phyloP scores from a whole-genome alignment of 64 coral and sea anemone species.

The Montipora efflorescens region DNA sequence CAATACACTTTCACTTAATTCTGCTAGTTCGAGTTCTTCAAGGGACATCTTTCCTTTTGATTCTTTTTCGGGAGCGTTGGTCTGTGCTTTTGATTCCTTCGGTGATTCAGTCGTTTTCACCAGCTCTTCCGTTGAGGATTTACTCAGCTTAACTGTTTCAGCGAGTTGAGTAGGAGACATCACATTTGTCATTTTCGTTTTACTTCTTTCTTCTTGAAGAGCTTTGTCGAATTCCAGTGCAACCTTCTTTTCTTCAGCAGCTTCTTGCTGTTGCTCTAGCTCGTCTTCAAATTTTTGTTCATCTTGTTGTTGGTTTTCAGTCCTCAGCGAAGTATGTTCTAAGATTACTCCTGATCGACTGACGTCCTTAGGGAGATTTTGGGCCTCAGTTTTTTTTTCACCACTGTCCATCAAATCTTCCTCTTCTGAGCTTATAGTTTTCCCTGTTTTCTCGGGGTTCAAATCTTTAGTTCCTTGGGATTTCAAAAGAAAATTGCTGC shows the following conservation, averaged over 20 bases:
- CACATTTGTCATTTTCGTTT: not conserved
- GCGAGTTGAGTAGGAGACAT: not conserved
- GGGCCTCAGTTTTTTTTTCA: not conserved
- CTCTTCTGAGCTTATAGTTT: not conserved
- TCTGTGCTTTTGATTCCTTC: not conserved
- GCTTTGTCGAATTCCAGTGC: slow-evolving; percentile 29
- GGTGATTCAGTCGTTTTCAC: not conserved
- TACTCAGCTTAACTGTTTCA: not conserved
- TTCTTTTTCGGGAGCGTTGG: not conserved
- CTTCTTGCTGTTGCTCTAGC: not conserved
- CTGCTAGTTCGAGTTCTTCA: slow-evolving; percentile 33
- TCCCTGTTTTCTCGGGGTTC: not conserved
- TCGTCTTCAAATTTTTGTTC: not conserved
- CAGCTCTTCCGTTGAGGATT: not conserved
- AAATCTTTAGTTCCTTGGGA: not conserved
- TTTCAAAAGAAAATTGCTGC: not conserved
- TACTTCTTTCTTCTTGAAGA: slow-evolving; percentile 28
- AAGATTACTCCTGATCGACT: not conserved
- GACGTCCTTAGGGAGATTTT: not conserved
- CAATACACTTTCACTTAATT: not conserved
- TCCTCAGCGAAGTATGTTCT: not conserved
- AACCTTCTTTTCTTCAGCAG: not conserved
- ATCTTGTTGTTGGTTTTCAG: not conserved
- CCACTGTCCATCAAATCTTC: not conserved
- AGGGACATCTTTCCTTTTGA: not conserved